These are phyloP conservation scores for Ptyas mucosa DNA, from an alignment of 2,113 vertebrate genomes.

Conservation along the genomic window DNA sequence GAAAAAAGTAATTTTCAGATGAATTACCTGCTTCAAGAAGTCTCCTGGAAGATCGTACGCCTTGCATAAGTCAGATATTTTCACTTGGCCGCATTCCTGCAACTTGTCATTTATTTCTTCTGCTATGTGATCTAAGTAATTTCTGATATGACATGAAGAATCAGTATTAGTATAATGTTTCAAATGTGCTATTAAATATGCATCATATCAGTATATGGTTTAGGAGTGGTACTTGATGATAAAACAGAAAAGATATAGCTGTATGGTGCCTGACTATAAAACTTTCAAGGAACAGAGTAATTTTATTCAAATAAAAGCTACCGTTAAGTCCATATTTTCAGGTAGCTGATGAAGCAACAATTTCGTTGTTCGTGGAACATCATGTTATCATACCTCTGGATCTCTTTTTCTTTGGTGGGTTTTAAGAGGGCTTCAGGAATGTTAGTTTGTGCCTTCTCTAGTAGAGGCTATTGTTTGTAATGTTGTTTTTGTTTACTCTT, in stretches of 20 bases:
- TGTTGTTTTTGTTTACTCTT: not conserved
- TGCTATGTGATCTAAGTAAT: constrained; percentile 86
- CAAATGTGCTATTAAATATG: not conserved
- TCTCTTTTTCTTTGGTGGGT: not conserved
- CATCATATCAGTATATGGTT: not conserved
- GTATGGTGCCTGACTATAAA: not conserved
- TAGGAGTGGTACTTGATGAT: not conserved
- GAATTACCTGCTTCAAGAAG: constrained; percentile 85
- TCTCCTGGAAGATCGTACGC: constrained; percentile 89
- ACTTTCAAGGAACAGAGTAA: not conserved
- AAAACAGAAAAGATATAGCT: not conserved
- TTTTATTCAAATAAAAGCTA: not conserved
- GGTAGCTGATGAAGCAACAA: not conserved
- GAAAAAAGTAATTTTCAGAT: not conserved
- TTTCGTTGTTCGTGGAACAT: not conserved
- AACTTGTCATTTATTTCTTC: constrained; percentile 97
- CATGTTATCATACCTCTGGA: not conserved
- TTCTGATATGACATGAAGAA: constrained; percentile 62
- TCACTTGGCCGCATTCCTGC: constrained; percentile 91
- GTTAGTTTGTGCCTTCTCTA: not conserved
- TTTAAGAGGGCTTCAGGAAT: not conserved
- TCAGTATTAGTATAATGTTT: not conserved
- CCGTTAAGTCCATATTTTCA: not conserved
- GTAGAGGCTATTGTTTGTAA: not conserved
- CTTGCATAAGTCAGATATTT: constrained; percentile 90